These are phyloP conservation scores for Clarias platycephalus DNA, from an alignment of 2,797 vertebrate species.

Conservation along the genomic window DNA sequence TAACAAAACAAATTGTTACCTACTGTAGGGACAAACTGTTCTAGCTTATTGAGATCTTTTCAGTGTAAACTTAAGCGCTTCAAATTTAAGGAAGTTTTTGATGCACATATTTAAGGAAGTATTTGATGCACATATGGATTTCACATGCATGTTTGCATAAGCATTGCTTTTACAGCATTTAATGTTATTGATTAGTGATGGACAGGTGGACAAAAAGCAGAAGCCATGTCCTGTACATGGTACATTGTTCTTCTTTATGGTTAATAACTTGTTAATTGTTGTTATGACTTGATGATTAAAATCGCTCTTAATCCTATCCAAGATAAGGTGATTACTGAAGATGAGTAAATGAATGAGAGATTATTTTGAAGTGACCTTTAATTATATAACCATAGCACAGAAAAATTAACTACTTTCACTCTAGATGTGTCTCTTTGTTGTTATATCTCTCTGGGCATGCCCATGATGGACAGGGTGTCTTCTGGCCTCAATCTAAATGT, in stretches of 20 bases:
- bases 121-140: neutral
- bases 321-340: neutral
- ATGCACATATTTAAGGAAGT: neutral
- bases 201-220: neutral
- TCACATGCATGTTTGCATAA: neutral
- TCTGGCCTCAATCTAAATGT: neutral
- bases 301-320: neutral
- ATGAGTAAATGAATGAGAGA: neutral
- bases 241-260: neutral
- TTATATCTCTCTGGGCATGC: neutral
- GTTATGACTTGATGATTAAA: neutral
- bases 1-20: neutral
- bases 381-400: neutral
- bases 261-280: neutral
- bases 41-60: neutral
- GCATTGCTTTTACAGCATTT: neutral
- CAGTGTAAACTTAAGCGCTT: neutral
- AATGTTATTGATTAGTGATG: constrained; percentile 10
- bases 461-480: neutral
- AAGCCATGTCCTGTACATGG: neutral
- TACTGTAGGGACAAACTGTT: neutral
- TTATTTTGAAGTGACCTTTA: neutral
- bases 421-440: neutral
- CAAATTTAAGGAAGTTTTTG: neutral
- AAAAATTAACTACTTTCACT: neutral